These are phyloP conservation scores for Zophobas morio DNA, from an alignment of 1,140 invertebrate genomes.

Conservation along the genomic window DNA sequence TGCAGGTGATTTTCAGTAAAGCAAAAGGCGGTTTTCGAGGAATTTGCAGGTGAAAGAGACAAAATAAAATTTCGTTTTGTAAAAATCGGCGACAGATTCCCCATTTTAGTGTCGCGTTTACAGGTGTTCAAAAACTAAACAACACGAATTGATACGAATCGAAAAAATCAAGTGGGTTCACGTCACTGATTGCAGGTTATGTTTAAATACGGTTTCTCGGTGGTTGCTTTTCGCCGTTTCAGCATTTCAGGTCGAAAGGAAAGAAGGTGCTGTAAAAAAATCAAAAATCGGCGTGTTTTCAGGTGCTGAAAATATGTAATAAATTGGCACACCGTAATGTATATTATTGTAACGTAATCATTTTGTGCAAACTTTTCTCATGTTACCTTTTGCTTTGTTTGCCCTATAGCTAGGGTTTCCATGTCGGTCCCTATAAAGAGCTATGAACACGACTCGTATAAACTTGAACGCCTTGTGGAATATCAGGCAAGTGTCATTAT, in stretches of 20 bases:
- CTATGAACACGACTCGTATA: constrained; percentile 55
- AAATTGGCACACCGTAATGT: constrained; percentile 38
- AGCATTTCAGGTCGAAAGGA: constrained; percentile 41
- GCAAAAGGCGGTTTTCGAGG: too few relatives aligned
- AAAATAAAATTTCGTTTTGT: too few relatives aligned
- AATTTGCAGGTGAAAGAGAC: too few relatives aligned
- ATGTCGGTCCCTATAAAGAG: constrained; percentile 63
- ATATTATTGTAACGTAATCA: constrained; percentile 38
- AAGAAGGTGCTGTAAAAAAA: constrained; percentile 37
- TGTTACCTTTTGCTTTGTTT: constrained; percentile 65
- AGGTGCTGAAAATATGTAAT: constrained; percentile 27
- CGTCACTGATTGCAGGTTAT: not conserved
- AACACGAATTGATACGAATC: too few relatives aligned
- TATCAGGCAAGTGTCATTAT: constrained; percentile 51
- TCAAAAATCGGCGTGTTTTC: constrained; percentile 20
- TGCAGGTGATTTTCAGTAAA: too few relatives aligned
- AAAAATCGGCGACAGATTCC: too few relatives aligned
- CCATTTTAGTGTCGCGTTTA: too few relatives aligned
- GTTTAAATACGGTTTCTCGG: not conserved
- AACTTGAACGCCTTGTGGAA: constrained; percentile 64
- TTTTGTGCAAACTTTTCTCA: constrained; percentile 54
- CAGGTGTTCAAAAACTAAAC: too few relatives aligned
- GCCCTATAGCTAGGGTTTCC: constrained; percentile 68
- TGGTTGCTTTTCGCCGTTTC: constrained; percentile 25
- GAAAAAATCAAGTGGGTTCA: too few relatives aligned